Conservation (phyloP, 2,888 invertebrate species). For the Dichetophora obliterata region DNA sequence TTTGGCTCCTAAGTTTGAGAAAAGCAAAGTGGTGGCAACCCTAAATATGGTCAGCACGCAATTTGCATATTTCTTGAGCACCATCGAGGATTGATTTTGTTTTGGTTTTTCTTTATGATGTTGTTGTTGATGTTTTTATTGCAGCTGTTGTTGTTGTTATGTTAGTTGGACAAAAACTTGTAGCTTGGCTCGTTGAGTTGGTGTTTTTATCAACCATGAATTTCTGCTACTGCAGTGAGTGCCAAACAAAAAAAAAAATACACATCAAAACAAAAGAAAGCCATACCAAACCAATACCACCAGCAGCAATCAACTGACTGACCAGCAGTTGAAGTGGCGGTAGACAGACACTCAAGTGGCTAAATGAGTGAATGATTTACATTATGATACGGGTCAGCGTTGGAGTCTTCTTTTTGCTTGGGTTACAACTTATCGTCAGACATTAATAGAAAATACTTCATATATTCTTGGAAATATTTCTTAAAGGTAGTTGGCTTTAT, state of each 20-base stretch:
- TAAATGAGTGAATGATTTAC: background rate
- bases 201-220: background rate
- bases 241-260: background rate
- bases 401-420: background rate
- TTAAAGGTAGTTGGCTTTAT: too few species aligned
- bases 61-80: slow-evolving; percentile 32
- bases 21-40: background rate
- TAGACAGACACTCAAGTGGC: background rate
- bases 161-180: background rate
- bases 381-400: background rate
- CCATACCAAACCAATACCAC: background rate
- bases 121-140: background rate
- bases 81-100: slow-evolving; percentile 23
- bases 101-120: background rate
- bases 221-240: background rate
- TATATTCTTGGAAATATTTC: too few species aligned
- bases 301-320: slow-evolving; percentile 25
- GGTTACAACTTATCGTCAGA: too few species aligned
- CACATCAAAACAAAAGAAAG: background rate
- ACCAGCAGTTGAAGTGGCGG: background rate
- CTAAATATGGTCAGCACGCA: slow-evolving; percentile 28
- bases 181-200: background rate
- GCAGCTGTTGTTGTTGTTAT: background rate
- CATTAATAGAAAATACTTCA: too few species aligned
- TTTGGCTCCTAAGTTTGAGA: background rate